phyloP scores from a whole-genome alignment of 2,797 vertebrate species.

The Basileuterus tristriatus region DNA sequence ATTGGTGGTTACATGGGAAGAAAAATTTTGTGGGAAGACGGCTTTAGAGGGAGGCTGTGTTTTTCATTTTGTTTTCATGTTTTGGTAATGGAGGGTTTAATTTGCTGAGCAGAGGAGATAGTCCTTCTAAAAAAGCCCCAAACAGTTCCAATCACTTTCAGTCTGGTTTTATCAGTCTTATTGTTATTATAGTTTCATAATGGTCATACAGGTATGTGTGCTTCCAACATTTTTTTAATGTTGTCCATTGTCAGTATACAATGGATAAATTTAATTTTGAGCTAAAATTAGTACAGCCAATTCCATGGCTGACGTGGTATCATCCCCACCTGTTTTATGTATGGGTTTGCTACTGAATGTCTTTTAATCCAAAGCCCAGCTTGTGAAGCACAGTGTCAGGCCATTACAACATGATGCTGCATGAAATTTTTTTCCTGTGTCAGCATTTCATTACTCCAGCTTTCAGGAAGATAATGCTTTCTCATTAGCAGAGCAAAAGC shows the following conservation, averaged over 20 bases:
- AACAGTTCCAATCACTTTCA: not conserved
- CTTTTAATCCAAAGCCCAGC: not conserved
- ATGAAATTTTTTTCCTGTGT: not conserved
- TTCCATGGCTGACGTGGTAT: not conserved
- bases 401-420: not conserved
- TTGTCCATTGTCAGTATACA: not conserved
- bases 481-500: not conserved
- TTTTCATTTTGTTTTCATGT: not conserved
- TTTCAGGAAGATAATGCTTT: not conserved
- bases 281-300: not conserved
- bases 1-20: not conserved
- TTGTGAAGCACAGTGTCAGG: not conserved
- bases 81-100: not conserved
- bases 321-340: not conserved
- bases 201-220: not conserved
- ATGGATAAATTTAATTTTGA: not conserved
- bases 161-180: not conserved
- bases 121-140: rapidly evolving
- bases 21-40: not conserved
- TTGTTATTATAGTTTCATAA: not conserved
- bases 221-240: not conserved
- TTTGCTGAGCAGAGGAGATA: not conserved
- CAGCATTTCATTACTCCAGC: not conserved
- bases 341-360: not conserved
- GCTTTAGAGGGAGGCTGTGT: not conserved